These are phyloP conservation scores for Graptemys geographica DNA, from an alignment of 2,797 vertebrate species.

Conservation along the genomic window DNA sequence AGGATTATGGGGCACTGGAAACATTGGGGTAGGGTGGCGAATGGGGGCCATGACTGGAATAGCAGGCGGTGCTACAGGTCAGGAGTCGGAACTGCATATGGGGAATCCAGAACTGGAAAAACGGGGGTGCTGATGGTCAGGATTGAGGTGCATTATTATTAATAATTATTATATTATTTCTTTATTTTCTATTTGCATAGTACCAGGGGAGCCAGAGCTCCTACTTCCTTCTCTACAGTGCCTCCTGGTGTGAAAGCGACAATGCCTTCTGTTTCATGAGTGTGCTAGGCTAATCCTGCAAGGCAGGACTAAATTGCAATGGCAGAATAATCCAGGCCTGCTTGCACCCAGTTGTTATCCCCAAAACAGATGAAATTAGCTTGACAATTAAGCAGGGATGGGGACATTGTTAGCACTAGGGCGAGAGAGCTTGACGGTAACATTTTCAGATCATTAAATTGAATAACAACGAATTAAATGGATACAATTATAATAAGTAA, in stretches of 20 bases:
- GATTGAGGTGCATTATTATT: neutral
- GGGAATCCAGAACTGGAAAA: neutral
- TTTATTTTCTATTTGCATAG: neutral
- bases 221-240: neutral
- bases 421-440: neutral
- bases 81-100: neutral
- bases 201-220: neutral
- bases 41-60: neutral
- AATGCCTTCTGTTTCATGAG: no score
- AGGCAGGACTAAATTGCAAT: neutral
- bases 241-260: neutral
- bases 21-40: neutral
- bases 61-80: neutral
- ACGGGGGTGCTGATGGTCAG: no score
- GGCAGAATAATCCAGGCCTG: neutral
- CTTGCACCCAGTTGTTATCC: neutral
- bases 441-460: neutral
- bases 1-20: neutral
- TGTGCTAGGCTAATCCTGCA: neutral
- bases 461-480: neutral
- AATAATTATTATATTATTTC: neutral
- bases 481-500: neutral
- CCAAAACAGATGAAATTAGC: neutral
- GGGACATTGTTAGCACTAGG: neutral
- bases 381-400: neutral